Base-by-base conservation (phyloP, 1,140 invertebrate genomes). In the Ceratitis capitata region DNA sequence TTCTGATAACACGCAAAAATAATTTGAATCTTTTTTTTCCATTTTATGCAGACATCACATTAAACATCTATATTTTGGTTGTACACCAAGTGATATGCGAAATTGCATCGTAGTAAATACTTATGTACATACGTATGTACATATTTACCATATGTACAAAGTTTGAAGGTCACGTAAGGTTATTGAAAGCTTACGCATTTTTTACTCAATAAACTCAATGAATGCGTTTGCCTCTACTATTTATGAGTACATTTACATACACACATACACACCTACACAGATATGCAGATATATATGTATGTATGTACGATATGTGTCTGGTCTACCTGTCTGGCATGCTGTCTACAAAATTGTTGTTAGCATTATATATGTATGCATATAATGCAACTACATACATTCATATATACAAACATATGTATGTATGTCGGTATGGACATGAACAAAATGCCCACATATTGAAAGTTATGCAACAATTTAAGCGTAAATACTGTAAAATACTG, bases 91-190 rank as follows among this genome's bases (percentile, higher is more conserved):
- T n/a, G n/a, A n/a, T n/a, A n/a, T n/a, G n/a, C n/a, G n/a, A n/a
- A n/a, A n/a, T n/a, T n/a, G n/a, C n/a, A n/a, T n/a, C n/a, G n/a
- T n/a, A n/a, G 58, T 12, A 14, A 26, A 64, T 26, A n/a, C n/a
- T n/a, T n/a, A 35, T 32, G 14, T 35, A 29, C 23, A 64, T 12
- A 64, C 14, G 14, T 23, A 64, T 32, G 14, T 12, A 64, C 14
- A 12, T 10, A 61, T 26, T 26, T 23, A n/a, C n/a, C n/a, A 23
- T 45, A 19, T 10, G 26, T 78, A 9, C 19, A 78, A 78, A 78
- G 19, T 78, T 78, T 78, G 69, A 78, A 78, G 69, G 69, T 78
- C 69, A 78, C n/a, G 45, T 45, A 78, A 45, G 69, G 69, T 78
- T 78, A 78, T 78, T 78, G 69, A 45, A 23, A 78, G 69, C 39